phyloP scores from a whole-genome alignment of 2,888 invertebrate species.

The Eupithecia vulgata region DNA sequence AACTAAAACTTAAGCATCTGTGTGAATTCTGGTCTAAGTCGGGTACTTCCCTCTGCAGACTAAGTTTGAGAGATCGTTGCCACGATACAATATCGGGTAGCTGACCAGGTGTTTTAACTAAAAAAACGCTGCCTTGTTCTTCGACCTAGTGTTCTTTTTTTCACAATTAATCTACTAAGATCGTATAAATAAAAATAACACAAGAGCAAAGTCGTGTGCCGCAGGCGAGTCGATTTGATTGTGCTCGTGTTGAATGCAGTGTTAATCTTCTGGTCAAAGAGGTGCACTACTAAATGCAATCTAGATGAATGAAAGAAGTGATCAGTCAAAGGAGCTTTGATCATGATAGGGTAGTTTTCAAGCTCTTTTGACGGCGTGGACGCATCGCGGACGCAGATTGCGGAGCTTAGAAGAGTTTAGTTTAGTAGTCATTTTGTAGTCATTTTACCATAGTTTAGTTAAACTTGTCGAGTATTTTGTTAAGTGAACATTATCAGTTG shows the following conservation, averaged over 20 bases:
- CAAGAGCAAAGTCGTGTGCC: neutral
- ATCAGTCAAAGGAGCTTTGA: constrained; percentile 1
- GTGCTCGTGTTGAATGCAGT: neutral
- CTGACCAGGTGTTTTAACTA: too few relatives aligned
- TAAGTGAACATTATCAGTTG: neutral
- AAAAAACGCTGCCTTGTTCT: too few relatives aligned
- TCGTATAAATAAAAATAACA: neutral
- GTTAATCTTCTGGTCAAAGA: constrained; percentile 1
- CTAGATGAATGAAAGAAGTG: neutral
- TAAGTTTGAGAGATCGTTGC: too few relatives aligned
- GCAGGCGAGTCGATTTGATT: neutral
- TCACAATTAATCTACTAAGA: too few relatives aligned
- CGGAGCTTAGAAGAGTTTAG: neutral
- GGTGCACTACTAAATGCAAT: constrained; percentile 1
- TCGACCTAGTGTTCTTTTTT: too few relatives aligned
- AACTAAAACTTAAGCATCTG: too few relatives aligned
- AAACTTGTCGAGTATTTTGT: neutral
- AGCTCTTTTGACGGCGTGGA: neutral
- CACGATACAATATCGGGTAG: too few relatives aligned
- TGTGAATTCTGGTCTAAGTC: too few relatives aligned
- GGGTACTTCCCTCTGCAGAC: too few relatives aligned
- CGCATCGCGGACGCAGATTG: neutral
- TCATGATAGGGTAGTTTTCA: neutral
- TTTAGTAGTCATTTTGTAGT: too few relatives aligned
- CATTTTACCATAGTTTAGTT: too few relatives aligned